A percentile compares a stretch with the other conserved stretches of the same genome.
phyloP scores from a whole-genome alignment of 1,140 invertebrate species.

The Ostrea edulis region DNA sequence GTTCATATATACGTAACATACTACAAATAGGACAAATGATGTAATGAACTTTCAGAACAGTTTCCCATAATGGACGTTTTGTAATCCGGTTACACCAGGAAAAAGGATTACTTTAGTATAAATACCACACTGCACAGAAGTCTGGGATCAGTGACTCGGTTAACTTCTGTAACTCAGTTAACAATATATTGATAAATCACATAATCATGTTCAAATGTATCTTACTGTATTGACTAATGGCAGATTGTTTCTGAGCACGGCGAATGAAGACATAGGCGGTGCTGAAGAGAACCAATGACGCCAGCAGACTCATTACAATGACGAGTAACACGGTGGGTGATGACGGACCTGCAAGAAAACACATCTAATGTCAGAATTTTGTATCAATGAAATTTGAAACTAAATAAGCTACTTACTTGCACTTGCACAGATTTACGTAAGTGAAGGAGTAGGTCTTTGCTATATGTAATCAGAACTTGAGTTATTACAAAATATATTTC shows the following conservation, averaged over 20 bases:
- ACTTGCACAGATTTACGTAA: background rate
- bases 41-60: too few species aligned
- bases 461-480: background rate
- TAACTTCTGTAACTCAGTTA: too few species aligned
- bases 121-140: too few species aligned
- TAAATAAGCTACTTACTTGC: background rate
- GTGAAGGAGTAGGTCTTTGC: background rate
- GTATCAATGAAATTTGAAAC: background rate
- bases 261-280: background rate
- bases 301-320: background rate
- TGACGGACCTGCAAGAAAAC: background rate
- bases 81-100: too few species aligned
- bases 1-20: too few species aligned
- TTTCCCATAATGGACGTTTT: too few species aligned
- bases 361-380: background rate
- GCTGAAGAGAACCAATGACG: background rate
- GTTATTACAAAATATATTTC: background rate
- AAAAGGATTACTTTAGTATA: too few species aligned
- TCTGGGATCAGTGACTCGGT: too few species aligned
- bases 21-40: too few species aligned
- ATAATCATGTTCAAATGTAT: background rate
- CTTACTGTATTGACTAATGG: background rate
- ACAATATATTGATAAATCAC: too few species aligned
- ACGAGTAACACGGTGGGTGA: background rate
- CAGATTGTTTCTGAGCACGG: background rate